A percentile compares a stretch with the other conserved stretches of the same genome.
These are phyloP conservation scores for Yponomeuta evonymella DNA, from an alignment of 2,888 invertebrate species.

Conservation along the genomic window DNA sequence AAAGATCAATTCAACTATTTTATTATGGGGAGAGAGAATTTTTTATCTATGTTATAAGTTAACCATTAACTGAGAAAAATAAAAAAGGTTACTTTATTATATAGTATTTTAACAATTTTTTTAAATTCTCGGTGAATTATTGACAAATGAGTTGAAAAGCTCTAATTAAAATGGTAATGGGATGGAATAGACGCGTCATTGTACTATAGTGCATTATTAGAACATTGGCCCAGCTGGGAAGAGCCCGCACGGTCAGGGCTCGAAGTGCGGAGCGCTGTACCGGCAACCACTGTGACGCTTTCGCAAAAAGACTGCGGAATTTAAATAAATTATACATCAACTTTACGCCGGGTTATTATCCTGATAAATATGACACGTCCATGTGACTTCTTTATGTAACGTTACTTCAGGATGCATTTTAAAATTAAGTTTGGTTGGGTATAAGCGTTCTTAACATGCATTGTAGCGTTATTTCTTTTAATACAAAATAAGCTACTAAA, in stretches of 20 bases:
- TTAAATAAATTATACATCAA: constrained; percentile 65
- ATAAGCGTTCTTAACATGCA: too few relatives aligned
- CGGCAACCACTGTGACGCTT: constrained; percentile 59
- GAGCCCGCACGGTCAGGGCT: constrained; percentile 61
- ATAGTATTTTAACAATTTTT: too few relatives aligned
- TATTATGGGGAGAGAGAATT: background rate
- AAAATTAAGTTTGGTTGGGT: too few relatives aligned
- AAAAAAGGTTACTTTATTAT: too few relatives aligned
- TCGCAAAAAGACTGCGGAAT: constrained; percentile 66
- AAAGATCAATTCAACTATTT: background rate
- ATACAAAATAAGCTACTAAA: too few relatives aligned
- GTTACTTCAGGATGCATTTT: background rate
- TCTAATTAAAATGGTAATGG: background rate
- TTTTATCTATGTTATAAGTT: background rate
- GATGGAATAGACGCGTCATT: background rate
- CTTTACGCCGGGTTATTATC: constrained; percentile 37
- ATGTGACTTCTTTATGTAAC: background rate
- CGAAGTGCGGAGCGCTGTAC: constrained; percentile 72
- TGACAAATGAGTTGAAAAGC: background rate
- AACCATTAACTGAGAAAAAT: too few relatives aligned
- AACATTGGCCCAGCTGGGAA: constrained; percentile 6
- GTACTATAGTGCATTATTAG: background rate
- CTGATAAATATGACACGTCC: background rate
- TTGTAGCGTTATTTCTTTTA: too few relatives aligned
- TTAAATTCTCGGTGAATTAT: too few relatives aligned